Base-by-base conservation (phyloP, 2,113 vertebrate species). In the Xenopus tropicalis region DNA sequence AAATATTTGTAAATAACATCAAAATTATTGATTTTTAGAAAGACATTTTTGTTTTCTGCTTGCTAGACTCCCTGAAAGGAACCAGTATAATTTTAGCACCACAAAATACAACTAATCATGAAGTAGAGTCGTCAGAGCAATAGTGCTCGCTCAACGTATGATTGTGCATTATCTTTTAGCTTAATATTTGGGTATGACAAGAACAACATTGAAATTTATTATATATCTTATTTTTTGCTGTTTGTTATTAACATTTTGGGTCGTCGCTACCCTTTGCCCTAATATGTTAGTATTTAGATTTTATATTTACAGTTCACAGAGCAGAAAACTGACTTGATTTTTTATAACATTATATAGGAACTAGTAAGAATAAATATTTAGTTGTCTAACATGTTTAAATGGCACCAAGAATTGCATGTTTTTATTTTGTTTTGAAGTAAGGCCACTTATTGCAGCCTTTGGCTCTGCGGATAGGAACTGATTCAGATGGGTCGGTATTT, bases 21-120 rank as follows among this genome's bases (percentile, higher is more conserved):
- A 78, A 72, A 81, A 81, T 37, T 37, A 37, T 5, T 37, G 6
- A 79, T 72, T 79, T 79, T 21, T 74, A 78, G 82, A 81, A 85
- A 82, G 74, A 82, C 81, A 82, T 79, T 74, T 81, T 76, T 81
- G 81, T 80, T 80, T 86, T 86, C 74, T 69, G 11, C 69, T 83
- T 87, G 80, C 83, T 89, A 88, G 65, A 78, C 67, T 86, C 79
- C 62, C 46, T 76, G 66, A 63, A 69, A 76, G 23, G 29, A 76
- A 69, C 54, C 59, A 22, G 80, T 71, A 59, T 81, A 80, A 78
- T 83, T 84, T 83, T 88, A 91, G 88, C 87, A 90, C 88, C 89
- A 89, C 82, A 81, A 79, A 83, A 84, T 82, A 79, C 71, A 86
- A 84, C 78, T 85, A 79, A 78, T 82, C 75, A 83, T 19, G 44